Percentiles rank a stretch among this genome's conserved stretches.
These are phyloP conservation scores for Cheilosia impressa DNA, from an alignment of 2,888 invertebrate species.

Conservation along the genomic window DNA sequence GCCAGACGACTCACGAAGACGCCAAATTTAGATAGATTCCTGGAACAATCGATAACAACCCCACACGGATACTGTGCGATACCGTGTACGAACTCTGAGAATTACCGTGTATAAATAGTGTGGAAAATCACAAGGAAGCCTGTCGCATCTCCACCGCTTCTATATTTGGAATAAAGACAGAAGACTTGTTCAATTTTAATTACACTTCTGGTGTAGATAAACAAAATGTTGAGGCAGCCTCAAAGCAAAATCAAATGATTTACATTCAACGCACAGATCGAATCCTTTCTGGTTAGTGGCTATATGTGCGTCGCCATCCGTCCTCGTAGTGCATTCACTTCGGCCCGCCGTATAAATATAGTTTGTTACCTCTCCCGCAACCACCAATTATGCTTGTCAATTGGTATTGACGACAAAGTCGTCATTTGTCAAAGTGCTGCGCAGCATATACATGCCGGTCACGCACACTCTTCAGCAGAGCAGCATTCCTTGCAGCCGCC, in stretches of 20 bases:
- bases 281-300: constrained; percentile 47
- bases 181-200: constrained; percentile 45
- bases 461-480: constrained; percentile 50
- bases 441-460: constrained; percentile 61
- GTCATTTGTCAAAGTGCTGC: constrained; percentile 67
- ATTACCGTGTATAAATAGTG: background rate
- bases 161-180: constrained; percentile 59
- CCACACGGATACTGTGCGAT: background rate
- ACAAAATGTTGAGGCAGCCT: constrained; percentile 16
- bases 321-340: constrained; percentile 66
- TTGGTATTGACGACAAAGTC: constrained; percentile 71
- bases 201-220: constrained; percentile 33
- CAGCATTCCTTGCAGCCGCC: constrained; percentile 17
- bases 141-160: constrained; percentile 28
- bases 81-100: background rate
- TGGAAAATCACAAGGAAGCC: constrained; percentile 44
- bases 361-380: constrained; percentile 12
- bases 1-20: constrained; percentile 4
- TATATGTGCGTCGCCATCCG: constrained; percentile 25
- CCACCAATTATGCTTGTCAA: constrained; percentile 72
- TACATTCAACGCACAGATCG: constrained; percentile 64
- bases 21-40: constrained; percentile 31
- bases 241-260: constrained; percentile 45
- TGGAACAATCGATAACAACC: constrained; percentile 27
- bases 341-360: constrained; percentile 8